A percentile compares a stretch with the other conserved stretches of the same genome.
These are phyloP conservation scores for Tetranychus cinnabarinus DNA, from an alignment of 1,140 invertebrate species.

Conservation along the genomic window DNA sequence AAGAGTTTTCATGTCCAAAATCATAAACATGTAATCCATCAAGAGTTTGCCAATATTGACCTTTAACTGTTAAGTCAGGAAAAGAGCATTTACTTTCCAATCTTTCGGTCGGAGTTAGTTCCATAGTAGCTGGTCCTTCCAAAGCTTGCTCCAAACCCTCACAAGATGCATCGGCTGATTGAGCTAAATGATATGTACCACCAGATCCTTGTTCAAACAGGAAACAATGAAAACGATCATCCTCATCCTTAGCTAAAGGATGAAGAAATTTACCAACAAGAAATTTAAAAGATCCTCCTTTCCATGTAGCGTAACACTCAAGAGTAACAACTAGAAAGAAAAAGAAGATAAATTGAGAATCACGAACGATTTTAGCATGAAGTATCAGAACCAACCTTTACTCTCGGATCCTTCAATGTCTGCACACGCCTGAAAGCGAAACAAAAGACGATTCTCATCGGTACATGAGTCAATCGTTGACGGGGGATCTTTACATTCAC, in stretches of 20 bases:
- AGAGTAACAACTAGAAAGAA: constrained; percentile 47
- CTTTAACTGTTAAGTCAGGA: constrained; percentile 11
- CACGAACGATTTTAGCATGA: not conserved
- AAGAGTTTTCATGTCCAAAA: constrained; percentile 12
- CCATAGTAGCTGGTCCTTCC: constrained; percentile 48
- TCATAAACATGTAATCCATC: constrained; percentile 12
- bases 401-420: constrained; percentile 49
- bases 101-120: constrained; percentile 36
- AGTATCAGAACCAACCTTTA: constrained; percentile 17
- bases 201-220: constrained; percentile 20
- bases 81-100: constrained; percentile 11
- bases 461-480: constrained; percentile 57
- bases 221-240: constrained; percentile 74
- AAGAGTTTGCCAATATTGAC: constrained; percentile 13
- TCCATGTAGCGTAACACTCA: constrained; percentile 62
- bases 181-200: constrained; percentile 44
- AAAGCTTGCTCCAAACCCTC: constrained; percentile 54
- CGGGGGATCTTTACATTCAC: constrained; percentile 44
- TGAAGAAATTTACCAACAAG: constrained; percentile 49
- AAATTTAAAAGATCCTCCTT: constrained; percentile 61
- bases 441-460: constrained; percentile 46
- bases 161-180: constrained; percentile 66
- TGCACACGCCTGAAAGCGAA: constrained; percentile 73
- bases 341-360: not conserved
- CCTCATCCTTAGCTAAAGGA: constrained; percentile 60